Evolutionary conservation across 2,113 vertebrate genomes (phyloP).

Genomic region (Leptobrachium leishanense): DNA sequence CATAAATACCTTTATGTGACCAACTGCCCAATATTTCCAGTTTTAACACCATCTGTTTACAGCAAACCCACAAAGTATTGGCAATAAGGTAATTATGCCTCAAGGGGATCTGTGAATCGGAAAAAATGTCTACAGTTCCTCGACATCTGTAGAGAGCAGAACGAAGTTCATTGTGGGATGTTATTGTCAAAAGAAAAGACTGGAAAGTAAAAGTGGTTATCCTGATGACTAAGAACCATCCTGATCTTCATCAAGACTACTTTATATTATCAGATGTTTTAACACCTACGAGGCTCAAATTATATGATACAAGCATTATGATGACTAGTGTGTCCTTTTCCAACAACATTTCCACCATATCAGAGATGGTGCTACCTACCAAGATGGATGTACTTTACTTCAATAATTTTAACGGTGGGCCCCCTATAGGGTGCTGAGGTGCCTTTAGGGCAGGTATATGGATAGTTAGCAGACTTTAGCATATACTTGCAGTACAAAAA

Average conservation of each 20-base stretch:
- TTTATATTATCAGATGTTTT: not conserved
- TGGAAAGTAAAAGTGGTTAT: not conserved
- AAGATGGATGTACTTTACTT: too few relatives aligned
- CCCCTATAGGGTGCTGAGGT: too few relatives aligned
- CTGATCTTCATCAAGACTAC: not conserved
- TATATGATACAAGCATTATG: too few relatives aligned
- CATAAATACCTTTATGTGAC: conserved; percentile 49
- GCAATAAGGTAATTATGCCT: conserved; percentile 43
- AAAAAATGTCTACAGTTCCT: not conserved
- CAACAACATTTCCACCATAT: too few relatives aligned
- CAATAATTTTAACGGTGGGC: too few relatives aligned
- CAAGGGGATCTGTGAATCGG: conserved; percentile 21
- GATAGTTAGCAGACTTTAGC: too few relatives aligned
- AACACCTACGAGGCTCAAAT: not conserved
- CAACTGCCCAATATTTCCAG: conserved; percentile 33
- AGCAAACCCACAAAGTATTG: conserved; percentile 28
- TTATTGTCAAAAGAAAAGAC: not conserved
- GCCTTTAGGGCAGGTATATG: too few relatives aligned
- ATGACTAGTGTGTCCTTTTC: too few relatives aligned
- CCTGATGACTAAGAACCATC: not conserved
- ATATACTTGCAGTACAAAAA: too few relatives aligned
- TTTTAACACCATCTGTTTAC: conserved; percentile 43
- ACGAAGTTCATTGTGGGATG: not conserved
- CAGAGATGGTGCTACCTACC: too few relatives aligned
- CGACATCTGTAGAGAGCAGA: conserved; percentile 5